A percentile compares a stretch with the other conserved stretches of the same genome.
Conservation (phyloP, 1,140 invertebrate genomes). For the Amyelois transitella region DNA sequence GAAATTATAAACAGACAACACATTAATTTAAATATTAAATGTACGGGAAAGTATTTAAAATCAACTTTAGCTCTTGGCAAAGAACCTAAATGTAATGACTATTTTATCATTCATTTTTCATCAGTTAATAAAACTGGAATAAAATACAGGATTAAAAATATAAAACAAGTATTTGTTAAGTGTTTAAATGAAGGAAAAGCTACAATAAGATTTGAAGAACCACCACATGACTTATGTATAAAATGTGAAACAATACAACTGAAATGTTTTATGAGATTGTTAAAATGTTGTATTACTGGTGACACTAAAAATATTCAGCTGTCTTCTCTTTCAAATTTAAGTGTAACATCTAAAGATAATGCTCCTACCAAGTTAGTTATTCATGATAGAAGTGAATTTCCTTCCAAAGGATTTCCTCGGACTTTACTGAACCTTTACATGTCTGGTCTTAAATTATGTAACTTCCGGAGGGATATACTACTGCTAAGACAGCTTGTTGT, state of each 20-base stretch:
- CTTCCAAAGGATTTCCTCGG: slow-evolving; percentile 80
- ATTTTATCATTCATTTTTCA: slow-evolving; percentile 80
- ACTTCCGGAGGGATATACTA: slow-evolving; percentile 81
- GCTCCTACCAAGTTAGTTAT: slow-evolving; percentile 77
- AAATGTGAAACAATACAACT: slow-evolving; percentile 79
- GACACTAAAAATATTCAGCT: slow-evolving; percentile 65
- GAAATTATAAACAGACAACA: slow-evolving; percentile 77
- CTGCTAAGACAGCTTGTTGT: slow-evolving; percentile 77
- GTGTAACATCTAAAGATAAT: slow-evolving; percentile 72
- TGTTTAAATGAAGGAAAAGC: slow-evolving; percentile 83
- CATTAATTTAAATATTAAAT: slow-evolving; percentile 53
- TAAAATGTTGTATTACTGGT: slow-evolving; percentile 78
- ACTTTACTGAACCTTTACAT: slow-evolving; percentile 77
- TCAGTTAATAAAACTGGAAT: slow-evolving; percentile 78
- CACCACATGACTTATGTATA: slow-evolving; percentile 81
- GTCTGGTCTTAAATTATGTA: slow-evolving; percentile 75
- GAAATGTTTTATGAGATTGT: slow-evolving; percentile 79
- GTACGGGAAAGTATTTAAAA: slow-evolving; percentile 70
- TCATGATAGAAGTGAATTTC: slow-evolving; percentile 78
- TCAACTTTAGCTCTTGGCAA: slow-evolving; percentile 80
- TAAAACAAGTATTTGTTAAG: slow-evolving; percentile 80
- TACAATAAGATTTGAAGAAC: slow-evolving; percentile 81
- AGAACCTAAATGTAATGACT: slow-evolving; percentile 74
- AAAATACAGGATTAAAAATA: slow-evolving; percentile 81
- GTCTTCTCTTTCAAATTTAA: slow-evolving; percentile 66